These are phyloP conservation scores for Xenops minutus DNA, from an alignment of 2,797 vertebrate genomes.

Conservation along the genomic window DNA sequence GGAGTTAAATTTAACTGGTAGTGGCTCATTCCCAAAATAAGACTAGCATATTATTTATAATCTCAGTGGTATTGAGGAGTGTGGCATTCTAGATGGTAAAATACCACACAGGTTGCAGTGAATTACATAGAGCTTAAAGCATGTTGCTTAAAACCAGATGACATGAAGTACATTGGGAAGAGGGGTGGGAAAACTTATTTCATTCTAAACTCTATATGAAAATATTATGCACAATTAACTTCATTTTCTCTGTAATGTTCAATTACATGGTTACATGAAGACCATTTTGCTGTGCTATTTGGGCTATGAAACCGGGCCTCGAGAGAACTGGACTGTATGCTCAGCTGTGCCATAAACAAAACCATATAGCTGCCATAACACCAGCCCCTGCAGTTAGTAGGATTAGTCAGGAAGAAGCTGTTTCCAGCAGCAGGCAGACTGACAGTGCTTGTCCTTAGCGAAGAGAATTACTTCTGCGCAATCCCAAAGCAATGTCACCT, in stretches of 20 bases:
- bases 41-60: not conserved
- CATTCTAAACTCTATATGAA: constrained; percentile 12
- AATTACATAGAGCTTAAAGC: not conserved
- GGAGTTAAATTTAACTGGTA: not conserved
- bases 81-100: not conserved
- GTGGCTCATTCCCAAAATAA: not conserved
- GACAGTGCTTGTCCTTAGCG: not conserved
- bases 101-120: not conserved
- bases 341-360: constrained; percentile 50
- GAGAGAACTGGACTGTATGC: constrained; percentile 13
- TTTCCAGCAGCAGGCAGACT: not conserved
- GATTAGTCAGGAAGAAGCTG: not conserved
- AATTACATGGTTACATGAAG: constrained; percentile 59
- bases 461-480: not conserved
- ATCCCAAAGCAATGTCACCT: not conserved
- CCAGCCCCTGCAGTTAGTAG: constrained; percentile 2
- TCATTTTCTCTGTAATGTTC: constrained; percentile 48
- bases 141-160: not conserved
- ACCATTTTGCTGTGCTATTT: constrained; percentile 29
- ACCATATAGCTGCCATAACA: not conserved
- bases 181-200: constrained; percentile 8
- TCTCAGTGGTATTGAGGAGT: not conserved
- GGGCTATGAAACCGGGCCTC: constrained; percentile 17
- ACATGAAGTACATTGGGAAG: not conserved
- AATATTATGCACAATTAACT: constrained; percentile 60